These are phyloP conservation scores for Gallinago paraguaiae DNA, from an alignment of 2,113 vertebrate genomes.

Conservation along the genomic window DNA sequence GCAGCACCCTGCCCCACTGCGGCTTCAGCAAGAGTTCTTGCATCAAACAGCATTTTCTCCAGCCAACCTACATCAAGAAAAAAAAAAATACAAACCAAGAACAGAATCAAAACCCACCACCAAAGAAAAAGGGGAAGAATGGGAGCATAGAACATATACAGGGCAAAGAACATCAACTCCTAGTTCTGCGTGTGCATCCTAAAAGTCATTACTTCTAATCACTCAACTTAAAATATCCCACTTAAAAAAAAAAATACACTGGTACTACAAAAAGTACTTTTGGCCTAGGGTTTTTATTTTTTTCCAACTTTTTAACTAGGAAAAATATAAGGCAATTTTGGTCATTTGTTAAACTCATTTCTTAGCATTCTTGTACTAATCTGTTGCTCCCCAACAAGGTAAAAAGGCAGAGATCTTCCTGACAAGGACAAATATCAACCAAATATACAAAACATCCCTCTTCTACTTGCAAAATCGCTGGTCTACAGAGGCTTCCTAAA, in stretches of 20 bases:
- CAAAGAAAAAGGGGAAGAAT: background rate
- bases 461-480: background rate
- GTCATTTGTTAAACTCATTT: background rate
- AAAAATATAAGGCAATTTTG: background rate
- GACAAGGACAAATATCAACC: background rate
- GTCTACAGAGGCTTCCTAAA: background rate
- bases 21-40: background rate
- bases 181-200: background rate
- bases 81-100: background rate
- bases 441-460: fast-evolving
- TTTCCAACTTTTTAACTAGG: background rate
- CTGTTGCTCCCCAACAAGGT: background rate
- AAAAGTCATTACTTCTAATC: background rate
- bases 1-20: background rate
- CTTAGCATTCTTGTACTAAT: background rate
- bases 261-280: background rate
- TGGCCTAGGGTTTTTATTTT: background rate
- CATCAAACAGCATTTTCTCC: background rate
- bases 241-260: background rate
- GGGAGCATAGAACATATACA: no score
- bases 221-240: background rate
- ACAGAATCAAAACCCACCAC: background rate
- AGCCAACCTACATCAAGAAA: background rate
- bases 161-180: background rate
- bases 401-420: background rate